Conservation (phyloP, 2,113 vertebrate genomes). For the Carassius carassius region DNA sequence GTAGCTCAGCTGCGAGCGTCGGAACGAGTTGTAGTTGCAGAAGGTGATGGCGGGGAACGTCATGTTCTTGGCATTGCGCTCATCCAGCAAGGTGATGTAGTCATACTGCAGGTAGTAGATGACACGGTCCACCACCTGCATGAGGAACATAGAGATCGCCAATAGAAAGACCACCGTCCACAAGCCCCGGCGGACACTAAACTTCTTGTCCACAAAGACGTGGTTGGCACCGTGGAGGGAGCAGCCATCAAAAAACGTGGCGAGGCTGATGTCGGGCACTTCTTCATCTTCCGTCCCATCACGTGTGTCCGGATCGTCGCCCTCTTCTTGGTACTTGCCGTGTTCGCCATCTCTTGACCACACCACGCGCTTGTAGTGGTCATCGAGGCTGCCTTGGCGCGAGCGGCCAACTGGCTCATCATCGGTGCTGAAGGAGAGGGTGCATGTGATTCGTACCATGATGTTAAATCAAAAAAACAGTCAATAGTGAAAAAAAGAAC, state of each 20-base stretch:
- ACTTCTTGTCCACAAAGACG: slow-evolving; percentile 82
- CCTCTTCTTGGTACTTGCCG: slow-evolving; percentile 67
- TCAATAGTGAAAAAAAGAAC: not conserved
- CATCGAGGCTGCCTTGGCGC: slow-evolving; percentile 66
- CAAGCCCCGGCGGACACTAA: slow-evolving; percentile 80
- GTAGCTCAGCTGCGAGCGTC: slow-evolving; percentile 88
- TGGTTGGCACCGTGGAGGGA: slow-evolving; percentile 91
- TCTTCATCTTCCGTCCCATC: slow-evolving; percentile 60
- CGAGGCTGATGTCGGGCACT: slow-evolving; percentile 71
- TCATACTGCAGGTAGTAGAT: slow-evolving; percentile 87
- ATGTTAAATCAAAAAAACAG: slow-evolving; percentile 13
- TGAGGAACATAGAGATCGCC: slow-evolving; percentile 85
- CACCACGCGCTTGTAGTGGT: slow-evolving; percentile 72
- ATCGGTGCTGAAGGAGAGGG: slow-evolving; percentile 86
- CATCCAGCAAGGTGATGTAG: slow-evolving; percentile 86
- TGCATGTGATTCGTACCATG: slow-evolving; percentile 96
- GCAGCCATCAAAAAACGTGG: slow-evolving; percentile 83
- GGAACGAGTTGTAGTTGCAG: slow-evolving; percentile 89
- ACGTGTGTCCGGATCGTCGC: slow-evolving; percentile 62
- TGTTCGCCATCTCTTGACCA: slow-evolving; percentile 56
- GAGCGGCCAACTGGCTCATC: slow-evolving; percentile 71
- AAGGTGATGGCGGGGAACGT: slow-evolving; percentile 89
- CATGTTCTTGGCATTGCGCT: slow-evolving; percentile 78
- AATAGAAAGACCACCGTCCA: slow-evolving; percentile 86
- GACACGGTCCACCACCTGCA: slow-evolving; percentile 87